Evolutionary conservation across 2,113 vertebrate genomes (phyloP), one percentile per base, ranked within the genome.

Genomic region (Austrofundulus limnaeus): DNA sequence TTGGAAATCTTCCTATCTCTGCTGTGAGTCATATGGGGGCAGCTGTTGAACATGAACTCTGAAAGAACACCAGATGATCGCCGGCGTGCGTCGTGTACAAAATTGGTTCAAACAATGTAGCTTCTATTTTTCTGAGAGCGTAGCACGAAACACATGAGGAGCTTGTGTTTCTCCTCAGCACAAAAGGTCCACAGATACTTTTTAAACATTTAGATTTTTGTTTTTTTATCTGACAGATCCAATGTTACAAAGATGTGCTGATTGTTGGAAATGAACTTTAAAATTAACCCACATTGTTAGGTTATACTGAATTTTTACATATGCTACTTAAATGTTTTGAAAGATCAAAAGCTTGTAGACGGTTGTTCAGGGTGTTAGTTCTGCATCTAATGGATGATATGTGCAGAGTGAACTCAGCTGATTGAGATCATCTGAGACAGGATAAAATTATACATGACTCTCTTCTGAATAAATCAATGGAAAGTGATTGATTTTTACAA

Each of bases 61-160:
- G 21, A 14, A 23, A 39, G 45, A 49, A 49, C 46, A 61, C 46
- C 59, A 61, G 34, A 61, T 61, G 59, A 61, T 49, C 57, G 1
- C 11, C 31, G 28, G 48, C 20, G 38, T 39, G 46, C 31, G n/a
- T 42, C 38, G 15, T 28, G 20, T 53, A 16, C 28, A 28, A 28
- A 28, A 28, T 14, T 38, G 10, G n/a, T 13, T 39, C 25, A 28
- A 50, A 59, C 41, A 70, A 57, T 34, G 58, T 68, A 75, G 72
- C 59, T 55, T 78, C 57, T 84, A 81, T 88, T 80, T 78, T 78
- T 75, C 60, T 61, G 60, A 63, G 64, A 70, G 60, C 65, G 61
- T 50, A 47, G 34, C 34, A 62, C 31, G 45, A 50, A 75, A 62
- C 55, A 57, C 6, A 12, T 20, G 7, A 25, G 49, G 19, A 48